Base-by-base conservation (phyloP, 2,888 invertebrate genomes). In the Pecten maximus region DNA sequence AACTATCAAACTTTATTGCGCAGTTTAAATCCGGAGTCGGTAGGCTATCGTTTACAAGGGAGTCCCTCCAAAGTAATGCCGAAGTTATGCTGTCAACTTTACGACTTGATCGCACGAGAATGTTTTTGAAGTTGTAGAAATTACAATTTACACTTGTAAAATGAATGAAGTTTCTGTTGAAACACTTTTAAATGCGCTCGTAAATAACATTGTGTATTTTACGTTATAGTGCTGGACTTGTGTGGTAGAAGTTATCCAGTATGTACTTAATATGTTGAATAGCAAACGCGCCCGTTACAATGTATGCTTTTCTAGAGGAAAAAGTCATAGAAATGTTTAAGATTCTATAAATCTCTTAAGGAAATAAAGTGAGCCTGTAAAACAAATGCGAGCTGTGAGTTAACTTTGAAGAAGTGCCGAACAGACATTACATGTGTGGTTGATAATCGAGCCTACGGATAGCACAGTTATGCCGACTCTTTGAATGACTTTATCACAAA, bases 121-220 rank as follows among this genome's bases (percentile, higher is more conserved):
- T 74, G 74, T 74, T 74, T 60, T 74, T 74, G 74, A 74, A 74
- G 74, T 74, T 74, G 74, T 74, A 74, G 74, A 74, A 74, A 23
- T 74, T 35, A 74, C 74, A 28, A 35, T 74, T 60, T 74, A 74
- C 28, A 74, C 74, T 23, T 35, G 74, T 74, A 4, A 28, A 28
- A 23, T 74, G 28, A 74, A 74, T 74, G 74, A 35, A 35, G 4
- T 74, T 74, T 74, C 35, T 35, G 28, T 74, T 74, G 74, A 74
- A 74, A 35, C 74, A 74, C 54, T 54, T 54, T 54, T 54, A 54
- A 54, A 54, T 54, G 54, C 2, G 74, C 74, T 74, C 74, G 74
- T 74, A 74, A 74, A 74, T 28, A 74, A 74, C 35, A 28, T 35
- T 74, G 60, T 60, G 74, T 74, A 28, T 74, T 74, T 74, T 28